Base-by-base conservation (phyloP, 2,888 invertebrate species). In the Microlaimidae sp. region DNA sequence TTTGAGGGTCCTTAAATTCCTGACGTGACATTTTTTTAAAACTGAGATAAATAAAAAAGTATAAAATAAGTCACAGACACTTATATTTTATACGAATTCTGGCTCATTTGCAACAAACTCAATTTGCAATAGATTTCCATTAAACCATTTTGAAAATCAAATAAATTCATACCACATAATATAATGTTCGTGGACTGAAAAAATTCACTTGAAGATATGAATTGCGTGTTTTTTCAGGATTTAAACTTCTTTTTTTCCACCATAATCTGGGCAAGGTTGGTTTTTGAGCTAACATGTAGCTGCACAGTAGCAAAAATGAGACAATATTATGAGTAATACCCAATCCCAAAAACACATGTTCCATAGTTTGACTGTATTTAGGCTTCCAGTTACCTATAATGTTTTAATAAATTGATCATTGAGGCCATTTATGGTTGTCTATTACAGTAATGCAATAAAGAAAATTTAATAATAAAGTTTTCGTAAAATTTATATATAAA, bases 211-310 rank as follows among this genome's bases (percentile, higher is more conserved):
- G 21, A 43, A 43, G n/a, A 19, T 43, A 7, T 21, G 43, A 43
- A 21, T 43, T 5, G 43, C 23, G 43, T 32, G 32, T 32, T 17
- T 13, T 17, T 32, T 32, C 10, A 32, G 10, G 10, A 32, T 7
- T 13, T 13, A 17, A 32, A 32, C 7, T 32, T 32, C 17, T 32
- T 17, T 32, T 32, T 43, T n/a, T 21, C 17, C 21, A 21, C n/a
- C 26, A 2, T 21, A 23, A 46, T 2, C 3, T 7, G 21, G 47
- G 53, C 3, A 53, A 24, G 2, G 17, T 48, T 21, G 55, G 55
- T 17, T 27, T 69, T 56, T 71, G 70, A 41, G 70, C 69, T 23
- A 71, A 63, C 58, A 70, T 69, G 60, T 69, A 71, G 53, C 69
- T 70, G 56, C 69, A 53, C 46, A 70, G 62, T 3, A 71, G 66